Conservation (phyloP, 2,113 vertebrate species). For the Melanostigma gelatinosum region DNA sequence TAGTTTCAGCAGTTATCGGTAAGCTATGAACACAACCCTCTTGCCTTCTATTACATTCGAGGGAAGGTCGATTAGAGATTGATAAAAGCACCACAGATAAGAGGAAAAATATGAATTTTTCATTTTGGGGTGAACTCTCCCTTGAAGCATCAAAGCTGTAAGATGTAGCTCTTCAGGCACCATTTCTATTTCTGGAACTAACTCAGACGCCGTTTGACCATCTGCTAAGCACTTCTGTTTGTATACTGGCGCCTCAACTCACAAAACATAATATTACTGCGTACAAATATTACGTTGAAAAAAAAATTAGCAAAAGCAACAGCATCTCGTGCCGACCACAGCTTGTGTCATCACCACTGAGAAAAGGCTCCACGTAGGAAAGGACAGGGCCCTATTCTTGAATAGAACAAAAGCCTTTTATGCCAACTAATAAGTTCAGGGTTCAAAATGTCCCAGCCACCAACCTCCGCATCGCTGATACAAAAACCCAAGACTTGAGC, state of each 20-base stretch:
- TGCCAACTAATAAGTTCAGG: conserved; percentile 22
- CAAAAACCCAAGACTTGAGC: conserved; percentile 59
- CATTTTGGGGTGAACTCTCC: too few relatives aligned
- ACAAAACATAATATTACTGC: not conserved
- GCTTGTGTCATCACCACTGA: not conserved
- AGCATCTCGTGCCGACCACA: not conserved
- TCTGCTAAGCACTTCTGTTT: not conserved
- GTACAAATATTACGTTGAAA: not conserved
- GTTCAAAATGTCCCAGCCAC: conserved; percentile 46
- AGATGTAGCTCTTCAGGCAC: not conserved
- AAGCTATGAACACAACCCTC: too few relatives aligned
- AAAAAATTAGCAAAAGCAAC: not conserved
- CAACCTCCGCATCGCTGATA: conserved; percentile 43
- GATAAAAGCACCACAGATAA: too few relatives aligned
- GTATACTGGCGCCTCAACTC: too few relatives aligned
- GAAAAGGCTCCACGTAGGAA: conserved; percentile 16
- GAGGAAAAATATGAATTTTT: too few relatives aligned
- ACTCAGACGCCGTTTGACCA: not conserved
- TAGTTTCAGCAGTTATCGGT: too few relatives aligned
- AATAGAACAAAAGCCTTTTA: conserved; percentile 34
- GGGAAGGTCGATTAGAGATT: too few relatives aligned
- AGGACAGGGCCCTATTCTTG: not conserved
- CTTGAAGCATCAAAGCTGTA: too few relatives aligned
- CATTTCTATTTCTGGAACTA: not conserved
- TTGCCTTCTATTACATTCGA: too few relatives aligned